These are phyloP conservation scores for Poeciliopsis paucimaculata DNA, from an alignment of 2,797 vertebrate species.

Conservation along the genomic window DNA sequence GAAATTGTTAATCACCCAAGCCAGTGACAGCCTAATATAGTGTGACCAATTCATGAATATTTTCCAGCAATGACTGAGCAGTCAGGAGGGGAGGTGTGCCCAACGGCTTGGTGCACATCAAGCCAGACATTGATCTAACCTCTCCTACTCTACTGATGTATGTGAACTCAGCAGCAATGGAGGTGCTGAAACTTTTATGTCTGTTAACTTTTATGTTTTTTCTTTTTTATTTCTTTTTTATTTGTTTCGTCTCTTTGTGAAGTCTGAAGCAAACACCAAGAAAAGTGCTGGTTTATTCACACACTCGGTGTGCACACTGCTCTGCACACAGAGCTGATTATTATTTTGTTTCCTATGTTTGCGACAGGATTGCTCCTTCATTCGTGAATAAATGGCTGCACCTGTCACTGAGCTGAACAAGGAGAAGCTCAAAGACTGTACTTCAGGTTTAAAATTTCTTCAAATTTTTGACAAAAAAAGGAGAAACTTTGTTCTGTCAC, in stretches of 20 bases:
- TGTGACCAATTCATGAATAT: slow-evolving; percentile 78
- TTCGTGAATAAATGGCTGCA: slow-evolving; percentile 45
- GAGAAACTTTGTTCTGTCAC: not conserved
- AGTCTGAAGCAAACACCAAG: not conserved
- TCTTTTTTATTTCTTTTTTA: not conserved
- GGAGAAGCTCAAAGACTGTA: not conserved
- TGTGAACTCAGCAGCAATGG: slow-evolving; percentile 9
- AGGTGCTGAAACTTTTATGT: slow-evolving; percentile 14
- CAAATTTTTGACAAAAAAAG: not conserved
- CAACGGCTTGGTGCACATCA: slow-evolving; percentile 46
- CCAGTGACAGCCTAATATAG: slow-evolving; percentile 81
- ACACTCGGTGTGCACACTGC: not conserved
- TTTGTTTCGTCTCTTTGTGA: not conserved
- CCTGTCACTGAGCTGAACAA: slow-evolving; percentile 34
- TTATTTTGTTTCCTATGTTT: not conserved
- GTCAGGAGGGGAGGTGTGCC: slow-evolving; percentile 42
- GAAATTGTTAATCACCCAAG: slow-evolving; percentile 80
- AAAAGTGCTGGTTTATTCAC: slow-evolving; percentile 5
- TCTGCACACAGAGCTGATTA: not conserved
- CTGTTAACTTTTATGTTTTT: not conserved
- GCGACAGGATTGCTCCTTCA: slow-evolving; percentile 38
- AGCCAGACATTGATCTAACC: slow-evolving; percentile 67
- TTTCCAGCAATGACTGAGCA: slow-evolving; percentile 62
- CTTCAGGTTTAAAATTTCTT: not conserved
- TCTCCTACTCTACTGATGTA: slow-evolving; percentile 28